Percentiles rank a stretch among this genome's conserved stretches.
phyloP scores from a whole-genome alignment of 2,888 invertebrate genomes.

The Spisula solida region DNA sequence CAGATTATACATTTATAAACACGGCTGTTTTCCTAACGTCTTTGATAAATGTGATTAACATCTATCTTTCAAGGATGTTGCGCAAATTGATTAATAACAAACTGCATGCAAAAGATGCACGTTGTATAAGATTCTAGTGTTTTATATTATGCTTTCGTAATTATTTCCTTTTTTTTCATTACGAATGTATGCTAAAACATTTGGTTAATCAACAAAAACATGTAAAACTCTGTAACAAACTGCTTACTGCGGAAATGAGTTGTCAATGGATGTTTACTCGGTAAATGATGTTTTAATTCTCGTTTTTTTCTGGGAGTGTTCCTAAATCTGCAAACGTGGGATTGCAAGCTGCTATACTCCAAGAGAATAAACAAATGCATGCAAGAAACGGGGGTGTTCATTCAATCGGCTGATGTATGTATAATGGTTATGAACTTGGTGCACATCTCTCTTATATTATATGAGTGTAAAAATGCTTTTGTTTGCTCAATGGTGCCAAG shows the following conservation, averaged over 20 bases:
- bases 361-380: background rate
- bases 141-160: background rate
- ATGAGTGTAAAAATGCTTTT: no score
- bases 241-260: slow-evolving; percentile 23
- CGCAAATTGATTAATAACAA: background rate
- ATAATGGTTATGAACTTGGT: no score
- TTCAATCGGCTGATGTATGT: no score
- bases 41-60: no score
- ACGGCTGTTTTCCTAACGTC: no score
- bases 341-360: background rate
- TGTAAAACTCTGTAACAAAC: background rate
- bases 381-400: background rate
- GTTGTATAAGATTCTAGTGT: background rate
- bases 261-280: slow-evolving; percentile 14
- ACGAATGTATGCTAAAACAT: background rate
- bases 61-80: no score
- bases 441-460: no score
- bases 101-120: background rate
- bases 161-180: background rate
- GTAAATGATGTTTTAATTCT: slow-evolving; percentile 17
- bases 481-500: no score
- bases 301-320: slow-evolving; percentile 13
- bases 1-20: no score
- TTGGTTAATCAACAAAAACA: background rate
- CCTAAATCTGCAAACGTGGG: background rate